These are phyloP conservation scores for Cyanistes caeruleus DNA, from an alignment of 2,113 vertebrate genomes.

Conservation along the genomic window DNA sequence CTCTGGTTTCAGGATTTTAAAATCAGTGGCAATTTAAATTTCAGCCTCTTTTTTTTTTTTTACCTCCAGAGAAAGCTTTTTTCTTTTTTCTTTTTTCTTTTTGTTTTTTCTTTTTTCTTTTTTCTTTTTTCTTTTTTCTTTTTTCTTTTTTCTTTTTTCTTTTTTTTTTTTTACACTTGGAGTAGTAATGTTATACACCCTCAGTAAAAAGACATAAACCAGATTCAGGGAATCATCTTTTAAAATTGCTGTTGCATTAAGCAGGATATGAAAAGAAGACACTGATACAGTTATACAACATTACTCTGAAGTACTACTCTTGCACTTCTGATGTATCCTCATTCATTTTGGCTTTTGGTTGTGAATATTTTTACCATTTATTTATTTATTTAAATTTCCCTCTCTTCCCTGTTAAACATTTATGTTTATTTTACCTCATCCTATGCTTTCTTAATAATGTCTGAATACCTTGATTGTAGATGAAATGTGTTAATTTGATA, in stretches of 20 bases:
- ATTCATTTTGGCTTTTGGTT: not conserved
- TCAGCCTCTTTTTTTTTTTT: rapidly evolving
- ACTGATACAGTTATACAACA: not conserved
- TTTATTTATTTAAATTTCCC: not conserved
- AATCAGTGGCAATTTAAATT: not conserved
- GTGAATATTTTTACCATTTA: not conserved
- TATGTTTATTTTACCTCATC: not conserved
- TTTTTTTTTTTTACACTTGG: not conserved
- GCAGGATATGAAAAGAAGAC: not conserved
- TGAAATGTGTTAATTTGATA: not conserved
- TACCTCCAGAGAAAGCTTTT: rapidly evolving
- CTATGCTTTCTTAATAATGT: not conserved
- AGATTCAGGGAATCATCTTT: not conserved
- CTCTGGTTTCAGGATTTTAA: not conserved
- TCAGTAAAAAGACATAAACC: not conserved
- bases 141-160: not conserved
- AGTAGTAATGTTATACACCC: not conserved
- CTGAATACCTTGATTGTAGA: not conserved
- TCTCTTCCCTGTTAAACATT: not conserved
- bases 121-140: rapidly evolving
- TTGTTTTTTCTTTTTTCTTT: not conserved
- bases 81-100: not conserved
- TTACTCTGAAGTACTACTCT: not conserved
- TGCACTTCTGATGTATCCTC: not conserved
- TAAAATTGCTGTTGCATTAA: not conserved